Conservation (phyloP, 2,888 invertebrate genomes). For the Trichogramma dendrolimi region DNA sequence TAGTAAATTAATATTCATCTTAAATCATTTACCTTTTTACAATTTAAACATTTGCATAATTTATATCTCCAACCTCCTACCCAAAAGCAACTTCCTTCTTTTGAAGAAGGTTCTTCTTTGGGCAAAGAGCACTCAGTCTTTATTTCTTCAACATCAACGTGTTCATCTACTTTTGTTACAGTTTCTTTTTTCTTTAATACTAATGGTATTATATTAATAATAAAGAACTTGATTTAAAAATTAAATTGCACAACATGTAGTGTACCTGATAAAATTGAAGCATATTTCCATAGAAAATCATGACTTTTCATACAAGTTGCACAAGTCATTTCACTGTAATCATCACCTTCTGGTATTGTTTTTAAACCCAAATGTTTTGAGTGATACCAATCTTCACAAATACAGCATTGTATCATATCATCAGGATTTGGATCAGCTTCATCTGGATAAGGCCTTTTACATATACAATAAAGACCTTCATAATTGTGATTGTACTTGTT, state of each 20-base stretch:
- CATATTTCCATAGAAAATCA: slow-evolving; percentile 71
- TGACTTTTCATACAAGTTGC: slow-evolving; percentile 71
- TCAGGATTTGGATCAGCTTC: slow-evolving; percentile 76
- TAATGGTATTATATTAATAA: slow-evolving; percentile 1
- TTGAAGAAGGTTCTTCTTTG: slow-evolving; percentile 26
- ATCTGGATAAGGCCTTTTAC: slow-evolving; percentile 91
- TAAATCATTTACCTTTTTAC: slow-evolving; percentile 47
- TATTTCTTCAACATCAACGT: slow-evolving; percentile 35
- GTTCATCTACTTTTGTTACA: slow-evolving; percentile 36
- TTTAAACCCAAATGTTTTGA: slow-evolving; percentile 48
- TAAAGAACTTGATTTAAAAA: background rate
- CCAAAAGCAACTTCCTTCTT: slow-evolving; percentile 72
- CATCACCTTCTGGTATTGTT: slow-evolving; percentile 53
- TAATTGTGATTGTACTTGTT: slow-evolving; percentile 94
- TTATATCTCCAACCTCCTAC: slow-evolving; percentile 70
- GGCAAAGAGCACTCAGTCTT: slow-evolving; percentile 41
- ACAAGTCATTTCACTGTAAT: slow-evolving; percentile 80
- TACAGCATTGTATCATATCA: slow-evolving; percentile 92
- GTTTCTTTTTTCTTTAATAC: slow-evolving; percentile 37
- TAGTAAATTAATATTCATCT: background rate
- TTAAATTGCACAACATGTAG: background rate
- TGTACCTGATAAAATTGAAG: slow-evolving; percentile 47
- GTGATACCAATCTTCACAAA: slow-evolving; percentile 99
- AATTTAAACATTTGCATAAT: slow-evolving; percentile 68
- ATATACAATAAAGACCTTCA: slow-evolving; percentile 85